Conservation (phyloP, 2,797 vertebrate species). For the Phrynocephalus vlangalii region DNA sequence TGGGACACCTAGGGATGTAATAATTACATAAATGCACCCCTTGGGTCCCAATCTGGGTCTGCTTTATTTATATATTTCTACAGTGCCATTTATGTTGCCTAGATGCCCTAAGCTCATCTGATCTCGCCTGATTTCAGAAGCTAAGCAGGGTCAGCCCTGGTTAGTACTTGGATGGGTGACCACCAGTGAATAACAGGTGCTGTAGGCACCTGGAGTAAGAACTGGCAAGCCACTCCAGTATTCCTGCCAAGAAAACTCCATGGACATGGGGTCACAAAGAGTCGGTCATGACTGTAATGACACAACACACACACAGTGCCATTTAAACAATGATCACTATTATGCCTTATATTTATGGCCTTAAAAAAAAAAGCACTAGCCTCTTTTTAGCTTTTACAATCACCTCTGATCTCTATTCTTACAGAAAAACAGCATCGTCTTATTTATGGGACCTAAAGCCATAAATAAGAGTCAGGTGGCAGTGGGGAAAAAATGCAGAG, state of each 20-base stretch:
- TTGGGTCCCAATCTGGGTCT: not conserved
- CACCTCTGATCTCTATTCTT: not conserved
- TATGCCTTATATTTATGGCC: not conserved
- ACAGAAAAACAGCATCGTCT: not conserved
- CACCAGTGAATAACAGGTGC: no score
- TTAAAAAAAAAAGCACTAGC: not conserved
- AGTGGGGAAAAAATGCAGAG: not conserved
- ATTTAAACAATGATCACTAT: not conserved
- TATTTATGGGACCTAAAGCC: not conserved
- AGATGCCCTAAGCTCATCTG: no score
- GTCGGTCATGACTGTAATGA: no score
- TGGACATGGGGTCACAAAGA: no score
- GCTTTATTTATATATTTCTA: not conserved
- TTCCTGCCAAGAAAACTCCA: no score
- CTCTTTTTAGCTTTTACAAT: not conserved
- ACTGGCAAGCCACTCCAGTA: no score
- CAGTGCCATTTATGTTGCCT: not conserved
- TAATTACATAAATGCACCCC: not conserved
- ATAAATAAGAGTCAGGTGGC: fast-evolving
- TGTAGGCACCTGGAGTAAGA: no score
- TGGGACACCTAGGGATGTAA: not conserved
- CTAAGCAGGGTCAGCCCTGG: no score
- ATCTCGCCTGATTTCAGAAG: no score
- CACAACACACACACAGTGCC: not conserved
- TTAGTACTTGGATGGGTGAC: no score